Evolutionary conservation across 2,797 vertebrate species (phyloP).

Genomic region (Poliocrania exsul): DNA sequence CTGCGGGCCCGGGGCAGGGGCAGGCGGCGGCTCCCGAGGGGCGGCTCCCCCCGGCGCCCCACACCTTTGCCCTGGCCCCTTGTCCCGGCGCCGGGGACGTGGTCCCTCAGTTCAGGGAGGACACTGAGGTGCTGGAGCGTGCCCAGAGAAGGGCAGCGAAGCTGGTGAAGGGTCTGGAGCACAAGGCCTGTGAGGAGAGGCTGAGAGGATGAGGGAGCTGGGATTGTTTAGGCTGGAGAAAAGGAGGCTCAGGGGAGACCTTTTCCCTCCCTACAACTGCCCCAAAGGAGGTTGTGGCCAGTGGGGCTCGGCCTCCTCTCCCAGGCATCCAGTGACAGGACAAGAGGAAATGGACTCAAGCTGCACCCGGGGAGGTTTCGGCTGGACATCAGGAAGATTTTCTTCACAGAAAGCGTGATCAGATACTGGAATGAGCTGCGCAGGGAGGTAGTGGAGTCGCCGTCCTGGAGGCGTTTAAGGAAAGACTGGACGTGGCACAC

Average conservation of each 20-base stretch:
- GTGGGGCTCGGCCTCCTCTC: background rate
- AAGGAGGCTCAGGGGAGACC: background rate
- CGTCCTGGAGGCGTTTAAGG: too few relatives aligned
- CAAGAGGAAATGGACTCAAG: background rate
- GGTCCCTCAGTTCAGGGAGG: fast-evolving
- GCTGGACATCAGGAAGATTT: background rate
- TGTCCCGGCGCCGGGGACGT: too few relatives aligned
- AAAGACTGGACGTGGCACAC: background rate
- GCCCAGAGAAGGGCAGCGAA: background rate
- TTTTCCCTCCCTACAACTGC: fast-evolving
- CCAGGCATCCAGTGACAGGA: background rate
- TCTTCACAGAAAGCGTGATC: background rate
- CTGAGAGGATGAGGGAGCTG: background rate
- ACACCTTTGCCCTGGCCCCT: too few relatives aligned
- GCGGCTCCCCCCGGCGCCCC: too few relatives aligned
- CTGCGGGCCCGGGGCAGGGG: background rate
- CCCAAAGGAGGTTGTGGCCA: background rate
- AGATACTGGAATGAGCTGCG: background rate
- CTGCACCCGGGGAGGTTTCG: background rate
- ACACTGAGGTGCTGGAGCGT: background rate
- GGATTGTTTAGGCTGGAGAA: background rate
- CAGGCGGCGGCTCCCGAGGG: fast-evolving
- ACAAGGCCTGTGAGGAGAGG: background rate
- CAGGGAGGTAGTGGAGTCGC: background rate
- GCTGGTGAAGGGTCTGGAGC: background rate